A percentile compares a stretch with the other conserved stretches of the same genome.
Evolutionary conservation across 2,888 invertebrate species (phyloP).

Genomic region (Mylabris sibirica): DNA sequence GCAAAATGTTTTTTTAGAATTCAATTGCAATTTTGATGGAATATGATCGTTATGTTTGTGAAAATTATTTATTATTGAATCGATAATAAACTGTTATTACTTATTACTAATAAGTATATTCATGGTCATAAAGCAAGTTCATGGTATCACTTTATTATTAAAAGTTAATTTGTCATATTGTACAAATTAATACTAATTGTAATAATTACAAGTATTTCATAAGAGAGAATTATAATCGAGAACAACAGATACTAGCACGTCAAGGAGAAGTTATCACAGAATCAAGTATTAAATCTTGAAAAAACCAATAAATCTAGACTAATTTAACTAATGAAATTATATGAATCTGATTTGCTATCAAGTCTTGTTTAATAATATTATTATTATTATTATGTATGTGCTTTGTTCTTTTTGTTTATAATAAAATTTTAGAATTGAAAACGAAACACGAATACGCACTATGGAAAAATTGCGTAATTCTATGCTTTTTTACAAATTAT

Average conservation of each 20-base stretch:
- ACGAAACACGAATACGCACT: neutral
- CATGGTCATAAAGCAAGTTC: constrained; percentile 26
- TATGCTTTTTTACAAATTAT: constrained; percentile 21
- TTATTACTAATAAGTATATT: constrained; percentile 10
- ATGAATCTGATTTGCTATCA: neutral
- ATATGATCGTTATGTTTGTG: too few species aligned
- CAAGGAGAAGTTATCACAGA: neutral
- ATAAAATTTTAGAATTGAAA: neutral
- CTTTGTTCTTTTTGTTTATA: neutral
- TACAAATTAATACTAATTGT: neutral
- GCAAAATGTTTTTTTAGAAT: too few species aligned
- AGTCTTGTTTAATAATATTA: neutral
- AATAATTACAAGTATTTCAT: neutral
- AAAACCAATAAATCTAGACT: neutral
- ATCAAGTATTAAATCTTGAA: neutral
- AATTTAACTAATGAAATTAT: neutral
- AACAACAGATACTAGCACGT: neutral
- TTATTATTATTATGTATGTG: too few species aligned
- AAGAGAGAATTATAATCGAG: neutral
- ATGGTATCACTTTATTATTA: constrained; percentile 6
- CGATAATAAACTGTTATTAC: constrained; percentile 5
- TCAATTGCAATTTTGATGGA: too few species aligned
- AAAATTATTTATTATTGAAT: neutral
- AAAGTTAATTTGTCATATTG: neutral
- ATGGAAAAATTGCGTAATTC: constrained; percentile 24